Conservation (phyloP, 2,797 vertebrate species). For the Podargus strigoides region DNA sequence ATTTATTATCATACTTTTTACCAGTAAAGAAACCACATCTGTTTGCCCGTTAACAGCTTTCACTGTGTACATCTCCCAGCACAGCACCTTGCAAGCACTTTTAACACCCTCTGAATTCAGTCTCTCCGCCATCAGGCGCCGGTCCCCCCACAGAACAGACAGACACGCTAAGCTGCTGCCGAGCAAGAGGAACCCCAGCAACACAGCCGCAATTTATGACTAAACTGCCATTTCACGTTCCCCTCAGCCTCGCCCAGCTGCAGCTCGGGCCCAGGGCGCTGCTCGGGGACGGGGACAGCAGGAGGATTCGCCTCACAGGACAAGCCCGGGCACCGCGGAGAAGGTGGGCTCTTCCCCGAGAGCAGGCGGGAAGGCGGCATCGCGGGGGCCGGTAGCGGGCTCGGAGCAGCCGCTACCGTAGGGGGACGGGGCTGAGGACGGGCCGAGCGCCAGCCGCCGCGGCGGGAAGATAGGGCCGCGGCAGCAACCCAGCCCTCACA, state of each 20-base stretch:
- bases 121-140: neutral
- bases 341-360: neutral
- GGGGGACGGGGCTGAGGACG: neutral
- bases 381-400: neutral
- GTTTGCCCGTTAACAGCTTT: neutral
- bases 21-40: neutral
- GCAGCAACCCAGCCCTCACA: neutral
- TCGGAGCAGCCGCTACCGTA: neutral
- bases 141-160: too few species aligned
- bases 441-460: neutral
- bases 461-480: neutral
- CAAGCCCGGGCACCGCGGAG: too few species aligned
- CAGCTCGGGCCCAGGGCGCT: neutral
- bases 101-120: fast-evolving
- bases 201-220: fast-evolving
- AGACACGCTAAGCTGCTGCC: neutral
- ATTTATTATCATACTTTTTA: neutral
- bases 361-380: neutral
- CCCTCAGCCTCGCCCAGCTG: fast-evolving
- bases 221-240: fast-evolving
- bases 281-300: fast-evolving
- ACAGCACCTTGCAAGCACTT: neutral
- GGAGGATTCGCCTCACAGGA: fast-evolving
- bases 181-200: neutral
- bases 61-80: neutral